phyloP scores from a whole-genome alignment of 2,888 invertebrate genomes.

The Scaptomyza flava region DNA sequence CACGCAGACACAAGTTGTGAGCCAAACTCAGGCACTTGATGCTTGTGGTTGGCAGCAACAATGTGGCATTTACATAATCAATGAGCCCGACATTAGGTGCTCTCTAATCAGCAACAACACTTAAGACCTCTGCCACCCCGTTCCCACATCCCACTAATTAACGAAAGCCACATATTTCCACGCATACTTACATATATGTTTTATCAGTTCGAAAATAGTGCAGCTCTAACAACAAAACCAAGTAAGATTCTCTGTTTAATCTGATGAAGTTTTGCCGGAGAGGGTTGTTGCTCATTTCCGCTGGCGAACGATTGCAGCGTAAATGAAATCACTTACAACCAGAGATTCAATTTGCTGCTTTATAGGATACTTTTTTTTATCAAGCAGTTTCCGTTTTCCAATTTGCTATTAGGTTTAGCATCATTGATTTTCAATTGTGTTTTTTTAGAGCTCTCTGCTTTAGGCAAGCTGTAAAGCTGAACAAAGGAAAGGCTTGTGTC shows the following conservation, averaged over 20 bases:
- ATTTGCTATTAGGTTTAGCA: constrained; percentile 38
- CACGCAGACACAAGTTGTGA: constrained; percentile 3
- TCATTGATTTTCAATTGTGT: constrained; percentile 59
- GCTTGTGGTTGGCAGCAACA: background rate
- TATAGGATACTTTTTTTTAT: constrained; percentile 8
- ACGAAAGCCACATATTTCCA: constrained; percentile 17
- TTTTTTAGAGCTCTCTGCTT: background rate
- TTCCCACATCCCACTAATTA: constrained; percentile 25
- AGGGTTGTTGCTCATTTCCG: constrained; percentile 33
- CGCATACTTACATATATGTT: constrained; percentile 14
- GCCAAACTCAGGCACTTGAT: background rate
- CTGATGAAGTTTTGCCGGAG: background rate
- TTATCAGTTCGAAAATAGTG: constrained; percentile 28
- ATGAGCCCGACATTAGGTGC: constrained; percentile 1
- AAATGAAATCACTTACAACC: constrained; percentile 51
- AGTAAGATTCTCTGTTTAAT: background rate
- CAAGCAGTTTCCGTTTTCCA: constrained; percentile 34
- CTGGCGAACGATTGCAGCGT: constrained; percentile 28
- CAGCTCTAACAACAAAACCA: background rate
- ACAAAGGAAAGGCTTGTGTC: background rate
- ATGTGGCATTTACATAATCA: constrained; percentile 27
- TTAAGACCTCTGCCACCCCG: too few relatives aligned
- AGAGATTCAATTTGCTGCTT: constrained; percentile 33
- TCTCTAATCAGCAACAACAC: constrained; percentile 16
- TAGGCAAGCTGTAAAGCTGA: background rate